These are phyloP conservation scores for Rhabdomys pumilio DNA, from an alignment of 2,797 vertebrate species.

Conservation along the genomic window DNA sequence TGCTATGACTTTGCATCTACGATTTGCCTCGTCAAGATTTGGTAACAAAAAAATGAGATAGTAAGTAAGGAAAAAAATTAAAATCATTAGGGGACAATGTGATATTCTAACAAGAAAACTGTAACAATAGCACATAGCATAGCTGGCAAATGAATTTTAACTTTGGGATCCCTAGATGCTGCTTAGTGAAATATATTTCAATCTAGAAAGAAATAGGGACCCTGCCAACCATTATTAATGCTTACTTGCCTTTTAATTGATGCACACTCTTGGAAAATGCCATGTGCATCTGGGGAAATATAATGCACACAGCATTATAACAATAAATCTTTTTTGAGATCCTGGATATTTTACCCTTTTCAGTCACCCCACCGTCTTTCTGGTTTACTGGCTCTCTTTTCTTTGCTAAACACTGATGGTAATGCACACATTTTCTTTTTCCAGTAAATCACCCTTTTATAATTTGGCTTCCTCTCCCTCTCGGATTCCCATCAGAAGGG, in stretches of 20 bases:
- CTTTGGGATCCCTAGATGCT: conserved; percentile 62
- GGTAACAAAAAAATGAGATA: conserved; percentile 21
- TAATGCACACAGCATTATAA: conserved; percentile 50
- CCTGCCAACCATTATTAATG: conserved; percentile 78
- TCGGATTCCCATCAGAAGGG: conserved; percentile 86
- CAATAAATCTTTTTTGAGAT: conserved; percentile 81
- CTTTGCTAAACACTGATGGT: conserved; percentile 74
- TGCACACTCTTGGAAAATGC: conserved; percentile 68
- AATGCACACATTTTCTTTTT: conserved; percentile 85
- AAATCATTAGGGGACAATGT: conserved; percentile 18
- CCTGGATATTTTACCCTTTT: conserved; percentile 51
- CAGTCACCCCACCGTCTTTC: conserved; percentile 76
- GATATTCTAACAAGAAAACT: conserved; percentile 70
- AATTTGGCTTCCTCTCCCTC: conserved; percentile 85
- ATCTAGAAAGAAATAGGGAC: conserved; percentile 73
- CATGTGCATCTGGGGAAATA: conserved; percentile 54
- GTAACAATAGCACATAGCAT: conserved; percentile 53
- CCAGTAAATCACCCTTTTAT: conserved; percentile 86
- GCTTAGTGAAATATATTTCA: conserved; percentile 78
- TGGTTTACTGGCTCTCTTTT: conserved; percentile 84
- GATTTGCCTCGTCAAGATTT: conserved; percentile 61
- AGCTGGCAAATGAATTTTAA: conserved; percentile 72
- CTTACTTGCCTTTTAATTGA: conserved; percentile 80
- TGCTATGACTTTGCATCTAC: background rate
- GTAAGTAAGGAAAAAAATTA: conserved; percentile 43